phyloP scores from a whole-genome alignment of 2,888 invertebrate genomes.

The Plagiodera versicolora region DNA sequence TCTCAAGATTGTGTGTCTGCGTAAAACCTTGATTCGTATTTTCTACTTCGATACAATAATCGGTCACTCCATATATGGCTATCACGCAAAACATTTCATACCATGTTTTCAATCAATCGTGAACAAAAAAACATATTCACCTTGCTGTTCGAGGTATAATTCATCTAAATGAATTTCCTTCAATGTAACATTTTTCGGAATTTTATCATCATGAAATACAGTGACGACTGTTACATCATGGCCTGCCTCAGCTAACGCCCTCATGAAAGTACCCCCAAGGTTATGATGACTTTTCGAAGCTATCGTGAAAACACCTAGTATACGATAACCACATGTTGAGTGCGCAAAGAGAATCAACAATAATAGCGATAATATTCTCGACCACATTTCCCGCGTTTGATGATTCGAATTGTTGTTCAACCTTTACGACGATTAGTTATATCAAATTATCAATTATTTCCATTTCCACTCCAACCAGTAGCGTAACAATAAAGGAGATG shows the following conservation, averaged over 20 bases:
- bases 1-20: too few relatives aligned
- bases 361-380: background rate
- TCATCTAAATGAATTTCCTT: constrained; percentile 2
- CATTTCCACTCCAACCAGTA: too few relatives aligned
- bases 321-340: background rate
- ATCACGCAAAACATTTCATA: too few relatives aligned
- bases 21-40: too few relatives aligned
- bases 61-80: too few relatives aligned
- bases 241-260: constrained; percentile 14
- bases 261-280: constrained; percentile 7
- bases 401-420: too few relatives aligned
- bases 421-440: too few relatives aligned
- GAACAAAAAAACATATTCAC: background rate
- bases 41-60: too few relatives aligned
- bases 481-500: too few relatives aligned
- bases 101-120: too few relatives aligned
- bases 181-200: constrained; percentile 12
- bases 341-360: background rate
- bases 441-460: too few relatives aligned
- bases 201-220: background rate
- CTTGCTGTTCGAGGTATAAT: background rate
- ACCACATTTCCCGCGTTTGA: background rate
- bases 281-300: constrained; percentile 11
- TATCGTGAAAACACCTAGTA: constrained; percentile 6
- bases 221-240: constrained; percentile 16